Evolutionary conservation across 2,113 vertebrate genomes (phyloP).

Genomic region (Lynx canadensis): DNA sequence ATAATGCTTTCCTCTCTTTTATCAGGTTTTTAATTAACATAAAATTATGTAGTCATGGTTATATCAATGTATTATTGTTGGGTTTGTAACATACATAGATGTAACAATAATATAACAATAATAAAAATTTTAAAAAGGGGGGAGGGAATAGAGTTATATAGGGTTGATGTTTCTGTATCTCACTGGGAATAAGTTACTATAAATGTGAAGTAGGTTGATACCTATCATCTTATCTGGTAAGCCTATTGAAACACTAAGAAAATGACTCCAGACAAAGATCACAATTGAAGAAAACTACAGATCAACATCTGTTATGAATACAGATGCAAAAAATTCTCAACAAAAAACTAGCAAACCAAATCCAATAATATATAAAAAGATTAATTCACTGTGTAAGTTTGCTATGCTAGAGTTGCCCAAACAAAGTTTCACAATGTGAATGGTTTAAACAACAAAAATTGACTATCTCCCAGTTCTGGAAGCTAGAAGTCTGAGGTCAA

Average conservation of each 20-base stretch:
- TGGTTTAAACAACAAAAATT: constrained; percentile 17
- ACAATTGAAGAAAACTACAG: constrained; percentile 33
- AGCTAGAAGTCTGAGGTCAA: not conserved
- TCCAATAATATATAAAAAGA: constrained; percentile 32
- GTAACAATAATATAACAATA: not conserved
- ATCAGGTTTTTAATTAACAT: not conserved
- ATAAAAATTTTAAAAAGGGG: not conserved
- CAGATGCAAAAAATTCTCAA: constrained; percentile 2
- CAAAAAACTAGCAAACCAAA: constrained; percentile 26
- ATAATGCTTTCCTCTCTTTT: constrained; percentile 1
- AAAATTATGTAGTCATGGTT: constrained; percentile 11
- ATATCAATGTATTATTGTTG: not conserved
- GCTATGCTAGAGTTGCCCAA: not conserved
- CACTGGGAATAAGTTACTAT: not conserved
- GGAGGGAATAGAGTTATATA: not conserved
- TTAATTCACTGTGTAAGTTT: not conserved
- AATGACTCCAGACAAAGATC: not conserved
- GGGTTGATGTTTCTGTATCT: not conserved
- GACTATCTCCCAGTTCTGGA: not conserved
- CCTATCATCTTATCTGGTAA: not conserved
- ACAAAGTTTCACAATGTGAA: not conserved
- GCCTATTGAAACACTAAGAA: constrained; percentile 25
- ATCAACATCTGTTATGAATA: constrained; percentile 38
- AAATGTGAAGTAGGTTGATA: not conserved
- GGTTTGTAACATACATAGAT: not conserved